Conservation (phyloP, 1,140 invertebrate genomes). For the Bombyx mandarina region DNA sequence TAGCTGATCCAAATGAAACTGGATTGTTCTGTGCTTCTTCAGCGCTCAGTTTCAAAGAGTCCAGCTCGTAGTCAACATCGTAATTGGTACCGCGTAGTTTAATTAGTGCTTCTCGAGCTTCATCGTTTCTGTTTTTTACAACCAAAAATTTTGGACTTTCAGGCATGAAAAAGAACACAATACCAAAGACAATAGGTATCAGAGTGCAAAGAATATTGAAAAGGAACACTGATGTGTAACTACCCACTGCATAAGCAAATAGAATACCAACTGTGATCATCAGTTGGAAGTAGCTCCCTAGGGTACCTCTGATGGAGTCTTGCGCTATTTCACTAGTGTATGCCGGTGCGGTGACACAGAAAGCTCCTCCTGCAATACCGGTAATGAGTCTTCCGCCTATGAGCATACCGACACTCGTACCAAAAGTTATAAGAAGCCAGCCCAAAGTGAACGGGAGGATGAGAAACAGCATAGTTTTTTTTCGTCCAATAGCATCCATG, state of each 20-base stretch:
- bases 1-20: constrained; percentile 72
- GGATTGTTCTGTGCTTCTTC: constrained; percentile 68
- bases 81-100: constrained; percentile 77
- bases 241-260: constrained; percentile 77
- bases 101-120: constrained; percentile 75
- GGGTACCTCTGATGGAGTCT: constrained; percentile 81
- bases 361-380: constrained; percentile 81
- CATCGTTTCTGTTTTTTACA: constrained; percentile 73
- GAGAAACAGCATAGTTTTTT: constrained; percentile 79
- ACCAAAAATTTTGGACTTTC: constrained; percentile 80
- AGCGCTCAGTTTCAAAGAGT: constrained; percentile 74
- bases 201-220: constrained; percentile 78
- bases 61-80: constrained; percentile 74
- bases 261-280: constrained; percentile 83
- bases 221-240: constrained; percentile 70
- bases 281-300: constrained; percentile 85
- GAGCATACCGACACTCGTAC: constrained; percentile 76
- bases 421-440: constrained; percentile 82
- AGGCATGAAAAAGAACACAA: constrained; percentile 82
- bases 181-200: constrained; percentile 77
- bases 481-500: constrained; percentile 83
- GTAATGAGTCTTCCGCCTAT: constrained; percentile 82
- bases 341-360: constrained; percentile 82
- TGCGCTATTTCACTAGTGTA: constrained; percentile 89
- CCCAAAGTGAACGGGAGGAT: constrained; percentile 81